phyloP scores from a whole-genome alignment of 2,888 invertebrate species.

The Eumacrocentrus americanus region DNA sequence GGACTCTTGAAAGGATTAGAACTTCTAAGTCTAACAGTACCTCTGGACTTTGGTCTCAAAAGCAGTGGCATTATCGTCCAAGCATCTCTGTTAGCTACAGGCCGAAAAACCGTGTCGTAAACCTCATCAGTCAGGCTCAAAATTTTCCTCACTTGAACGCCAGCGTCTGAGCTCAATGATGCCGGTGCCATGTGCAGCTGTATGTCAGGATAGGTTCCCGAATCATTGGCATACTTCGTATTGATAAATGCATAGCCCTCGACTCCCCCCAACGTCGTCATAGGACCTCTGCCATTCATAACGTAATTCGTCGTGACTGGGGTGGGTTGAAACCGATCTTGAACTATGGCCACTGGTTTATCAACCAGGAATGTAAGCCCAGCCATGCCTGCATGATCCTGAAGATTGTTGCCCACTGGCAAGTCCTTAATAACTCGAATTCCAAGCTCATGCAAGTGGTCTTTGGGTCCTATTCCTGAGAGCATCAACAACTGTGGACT shows the following conservation, averaged over 20 bases:
- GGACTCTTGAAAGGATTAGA: conserved; percentile 88
- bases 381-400: conserved; percentile 88
- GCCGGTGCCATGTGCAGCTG: conserved; percentile 94
- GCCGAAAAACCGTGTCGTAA: conserved; percentile 79
- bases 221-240: conserved; percentile 80
- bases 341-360: conserved; percentile 83
- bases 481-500: conserved; percentile 91
- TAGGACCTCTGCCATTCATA: conserved; percentile 78
- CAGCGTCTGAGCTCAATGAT: conserved; percentile 81
- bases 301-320: conserved; percentile 83
- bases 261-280: conserved; percentile 86
- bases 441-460: conserved; percentile 73
- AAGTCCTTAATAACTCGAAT: conserved; percentile 79
- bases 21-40: conserved; percentile 76
- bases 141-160: conserved; percentile 76
- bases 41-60: conserved; percentile 78
- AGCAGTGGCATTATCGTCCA: conserved; percentile 89
- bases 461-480: conserved; percentile 80
- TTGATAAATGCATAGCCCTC: conserved; percentile 89
- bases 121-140: conserved; percentile 80
- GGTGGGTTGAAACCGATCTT: conserved; percentile 77
- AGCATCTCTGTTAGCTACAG: conserved; percentile 78
- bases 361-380: conserved; percentile 81
- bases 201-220: conserved; percentile 83
- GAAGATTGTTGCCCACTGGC: conserved; percentile 79